Percentiles rank a stretch among this genome's conserved stretches.
Evolutionary conservation across 2,888 invertebrate species (phyloP).

Genomic region (Hoplodrina ambigua): DNA sequence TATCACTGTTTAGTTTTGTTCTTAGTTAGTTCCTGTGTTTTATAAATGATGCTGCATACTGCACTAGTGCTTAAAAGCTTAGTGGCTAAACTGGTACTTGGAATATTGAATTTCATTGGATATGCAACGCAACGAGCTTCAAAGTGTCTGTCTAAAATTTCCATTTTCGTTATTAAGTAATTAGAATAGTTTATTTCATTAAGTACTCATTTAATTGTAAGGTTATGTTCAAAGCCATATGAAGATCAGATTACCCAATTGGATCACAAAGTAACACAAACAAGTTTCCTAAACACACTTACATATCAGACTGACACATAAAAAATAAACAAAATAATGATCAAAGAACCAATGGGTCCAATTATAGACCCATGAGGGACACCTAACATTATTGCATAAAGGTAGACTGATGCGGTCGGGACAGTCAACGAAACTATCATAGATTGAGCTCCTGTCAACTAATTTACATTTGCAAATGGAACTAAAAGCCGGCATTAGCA

Average conservation of each 20-base stretch:
- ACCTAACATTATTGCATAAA: slow-evolving; percentile 52
- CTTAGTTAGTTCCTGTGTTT: slow-evolving; percentile 60
- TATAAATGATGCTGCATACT: slow-evolving; percentile 55
- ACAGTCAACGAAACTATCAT: slow-evolving; percentile 72
- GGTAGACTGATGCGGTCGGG: slow-evolving; percentile 46
- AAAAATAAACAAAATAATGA: slow-evolving; percentile 28
- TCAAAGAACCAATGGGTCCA: slow-evolving; percentile 58
- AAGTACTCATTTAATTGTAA: background rate
- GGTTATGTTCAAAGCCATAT: background rate
- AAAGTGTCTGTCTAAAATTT: background rate
- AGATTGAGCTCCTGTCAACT: slow-evolving; percentile 72
- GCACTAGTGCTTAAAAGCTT: slow-evolving; percentile 35
- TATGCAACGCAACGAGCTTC: background rate
- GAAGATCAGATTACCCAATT: background rate
- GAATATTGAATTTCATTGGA: slow-evolving; percentile 5
- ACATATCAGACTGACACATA: slow-evolving; percentile 11
- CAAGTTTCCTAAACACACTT: slow-evolving; percentile 2
- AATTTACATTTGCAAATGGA: slow-evolving; percentile 85
- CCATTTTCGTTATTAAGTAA: background rate
- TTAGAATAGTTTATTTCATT: background rate
- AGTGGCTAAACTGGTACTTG: slow-evolving; percentile 1
- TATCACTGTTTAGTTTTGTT: slow-evolving; percentile 70
- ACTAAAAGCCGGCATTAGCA: slow-evolving; percentile 85
- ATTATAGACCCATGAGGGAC: slow-evolving; percentile 57
- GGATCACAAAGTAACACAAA: slow-evolving; percentile 4